Conservation (phyloP, 2,113 vertebrate species). For the Macroglossus sobrinus region DNA sequence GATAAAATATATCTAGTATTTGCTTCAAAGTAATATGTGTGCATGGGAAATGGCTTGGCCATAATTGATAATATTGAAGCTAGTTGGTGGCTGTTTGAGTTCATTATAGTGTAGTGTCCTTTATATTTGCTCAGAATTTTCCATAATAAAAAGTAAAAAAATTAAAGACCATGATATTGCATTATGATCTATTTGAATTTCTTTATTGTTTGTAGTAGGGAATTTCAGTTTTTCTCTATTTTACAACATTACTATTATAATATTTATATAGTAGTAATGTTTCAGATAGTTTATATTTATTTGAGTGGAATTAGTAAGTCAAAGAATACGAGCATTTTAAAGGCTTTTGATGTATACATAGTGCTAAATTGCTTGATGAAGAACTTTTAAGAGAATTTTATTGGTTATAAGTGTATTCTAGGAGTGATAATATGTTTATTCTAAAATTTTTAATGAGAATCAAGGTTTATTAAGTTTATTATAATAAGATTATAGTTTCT, state of each 20-base stretch:
- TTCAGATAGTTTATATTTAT: conserved; percentile 4
- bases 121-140: not conserved
- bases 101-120: not conserved
- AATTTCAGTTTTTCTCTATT: not conserved
- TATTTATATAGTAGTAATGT: not conserved
- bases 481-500: not conserved
- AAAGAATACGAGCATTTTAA: not conserved
- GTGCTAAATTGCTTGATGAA: not conserved
- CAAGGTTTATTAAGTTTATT: not conserved
- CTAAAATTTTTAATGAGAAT: not conserved
- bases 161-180: not conserved
- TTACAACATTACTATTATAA: not conserved
- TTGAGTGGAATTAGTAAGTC: not conserved
- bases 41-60: not conserved
- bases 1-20: not conserved
- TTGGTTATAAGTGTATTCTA: not conserved
- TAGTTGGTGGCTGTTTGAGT: not conserved
- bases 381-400: not conserved
- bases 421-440: not conserved
- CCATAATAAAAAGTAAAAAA: not conserved
- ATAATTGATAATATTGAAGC: not conserved
- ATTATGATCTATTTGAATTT: not conserved
- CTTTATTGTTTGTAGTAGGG: not conserved
- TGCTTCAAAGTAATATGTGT: not conserved
- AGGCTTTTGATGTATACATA: not conserved